phyloP scores from a whole-genome alignment of 2,888 invertebrate genomes.

The Xestia xanthographa region DNA sequence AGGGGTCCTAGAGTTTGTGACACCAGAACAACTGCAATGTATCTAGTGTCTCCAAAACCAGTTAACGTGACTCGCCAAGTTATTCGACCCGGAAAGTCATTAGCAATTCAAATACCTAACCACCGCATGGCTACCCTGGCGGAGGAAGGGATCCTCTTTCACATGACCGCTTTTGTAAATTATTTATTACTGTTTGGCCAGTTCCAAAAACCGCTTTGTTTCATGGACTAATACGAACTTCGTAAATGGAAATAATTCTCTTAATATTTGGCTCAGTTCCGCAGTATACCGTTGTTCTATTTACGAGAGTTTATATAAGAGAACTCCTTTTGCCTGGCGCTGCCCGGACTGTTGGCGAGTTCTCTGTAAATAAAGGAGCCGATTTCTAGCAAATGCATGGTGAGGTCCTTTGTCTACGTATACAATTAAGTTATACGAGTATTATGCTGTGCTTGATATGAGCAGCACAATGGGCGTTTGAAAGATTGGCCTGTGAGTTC shows the following conservation, averaged over 20 bases:
- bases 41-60: constrained; percentile 79
- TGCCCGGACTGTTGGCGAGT: background rate
- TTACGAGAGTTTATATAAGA: constrained; percentile 45
- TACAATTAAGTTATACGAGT: background rate
- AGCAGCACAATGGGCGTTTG: background rate
- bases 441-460: background rate
- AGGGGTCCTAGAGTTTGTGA: constrained; percentile 56
- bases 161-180: constrained; percentile 88
- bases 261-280: constrained; percentile 67
- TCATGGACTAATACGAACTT: constrained; percentile 77
- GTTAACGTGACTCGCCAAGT: constrained; percentile 81
- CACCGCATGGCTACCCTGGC: constrained; percentile 80
- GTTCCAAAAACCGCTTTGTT: constrained; percentile 84
- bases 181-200: constrained; percentile 88
- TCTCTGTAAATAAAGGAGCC: constrained; percentile 36
- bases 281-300: constrained; percentile 51
- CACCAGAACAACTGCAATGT: constrained; percentile 71
- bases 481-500: no score
- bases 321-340: constrained; percentile 24
- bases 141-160: constrained; percentile 83
- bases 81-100: constrained; percentile 84
- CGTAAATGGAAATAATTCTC: constrained; percentile 77
- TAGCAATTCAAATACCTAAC: constrained; percentile 89
- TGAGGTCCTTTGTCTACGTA: background rate
- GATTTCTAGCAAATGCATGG: constrained; percentile 20